Evolutionary conservation across 2,797 vertebrate genomes (phyloP), one percentile per base, ranked within the genome.

Genomic region (Siniperca obscura): DNA sequence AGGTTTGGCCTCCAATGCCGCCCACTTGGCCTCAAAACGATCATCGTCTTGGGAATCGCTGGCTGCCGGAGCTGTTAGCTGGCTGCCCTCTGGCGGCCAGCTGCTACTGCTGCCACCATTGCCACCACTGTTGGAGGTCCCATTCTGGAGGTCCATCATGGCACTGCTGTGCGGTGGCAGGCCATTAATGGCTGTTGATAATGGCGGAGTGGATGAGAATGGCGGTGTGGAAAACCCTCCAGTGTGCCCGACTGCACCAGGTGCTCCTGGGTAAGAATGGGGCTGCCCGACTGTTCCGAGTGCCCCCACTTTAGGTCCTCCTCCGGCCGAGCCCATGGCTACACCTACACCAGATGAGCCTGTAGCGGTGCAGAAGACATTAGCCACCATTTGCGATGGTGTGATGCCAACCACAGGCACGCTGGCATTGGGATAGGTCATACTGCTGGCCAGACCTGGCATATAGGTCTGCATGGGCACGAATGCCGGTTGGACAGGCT

Each of bases 311-410:
- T 96, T 96, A 62, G 92, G 76, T 53, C 91, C 95, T 70, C 84
- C 88, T 11, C 86, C 91, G 0, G 89, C 82, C 0, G 87, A 91
- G 56, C 93, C 93, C 65, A 95, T 91, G 34, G 79, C 81, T 48
- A 88, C 87, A 5, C 90, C 83, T 7, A 92, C 86, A 4, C 91
- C 82, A 0, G 95, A 93, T 7, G 96, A 91, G 1, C 96, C 91
- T 21, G 96, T 89, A 0, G 96, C 97, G 0, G 96, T 96, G 94
- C 97, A 97, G 93, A 98, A 98, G 86, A 95, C 97, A 0, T 98
- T 98, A 82, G 97, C 97, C 85, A 98, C 97, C 97, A 98, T 98
- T 93, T 98, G 97, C 0, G 97, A 98, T 5, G 97, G 97, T 0
- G 97, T 98, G 90, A 98, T 98, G 84, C 97, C 97, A 60, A 98